Evolutionary conservation across 2,888 invertebrate species (phyloP), one percentile per base, ranked within the genome.

Genomic region (Ptychoptera contaminata): DNA sequence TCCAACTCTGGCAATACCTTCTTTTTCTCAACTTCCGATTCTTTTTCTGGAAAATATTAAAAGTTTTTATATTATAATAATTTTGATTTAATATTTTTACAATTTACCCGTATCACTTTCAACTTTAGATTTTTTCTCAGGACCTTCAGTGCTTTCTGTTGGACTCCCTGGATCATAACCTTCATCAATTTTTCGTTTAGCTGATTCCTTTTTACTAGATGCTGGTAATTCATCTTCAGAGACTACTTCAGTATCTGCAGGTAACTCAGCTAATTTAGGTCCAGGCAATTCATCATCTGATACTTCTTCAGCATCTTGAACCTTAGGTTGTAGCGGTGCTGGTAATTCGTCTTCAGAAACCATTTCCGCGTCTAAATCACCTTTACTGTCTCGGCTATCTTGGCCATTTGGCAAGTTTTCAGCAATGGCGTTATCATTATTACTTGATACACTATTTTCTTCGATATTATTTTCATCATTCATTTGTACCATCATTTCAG

Each of bases 311-410:
- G 85, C 83, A 69, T 86, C 85, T 42, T 42, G 34, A 36, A 84
- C 77, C 66, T 82, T 82, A 8, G 79, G 81, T 51, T 81, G 77
- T 54, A 76, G 73, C 1, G 82, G 77, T 30, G 69, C 70, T 1
- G 84, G 84, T 29, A 85, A 58, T 61, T 86, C 86, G 63, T 87
- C 86, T 61, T 86, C 86, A 0, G 85, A 86, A 37, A 87, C 83
- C 45, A 82, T 81, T 67, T 87, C 87, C 1, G 85, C 83, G 59
- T 86, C 85, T 41, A 82, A 80, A 53, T 82, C 82, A 46, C 43
- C 46, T 16, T 49, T 48, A 23, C 50, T 50, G 9, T 46, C 49
- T 32, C 50, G 50, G 32, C 48, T 45, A 9, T 49, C 45, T 8
- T 55, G 53, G 16, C 55, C 59, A 30, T 51, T 54, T 42, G 58